Evolutionary conservation across 2,113 vertebrate species (phyloP).

Genomic region (Puffinus mauretanicus): DNA sequence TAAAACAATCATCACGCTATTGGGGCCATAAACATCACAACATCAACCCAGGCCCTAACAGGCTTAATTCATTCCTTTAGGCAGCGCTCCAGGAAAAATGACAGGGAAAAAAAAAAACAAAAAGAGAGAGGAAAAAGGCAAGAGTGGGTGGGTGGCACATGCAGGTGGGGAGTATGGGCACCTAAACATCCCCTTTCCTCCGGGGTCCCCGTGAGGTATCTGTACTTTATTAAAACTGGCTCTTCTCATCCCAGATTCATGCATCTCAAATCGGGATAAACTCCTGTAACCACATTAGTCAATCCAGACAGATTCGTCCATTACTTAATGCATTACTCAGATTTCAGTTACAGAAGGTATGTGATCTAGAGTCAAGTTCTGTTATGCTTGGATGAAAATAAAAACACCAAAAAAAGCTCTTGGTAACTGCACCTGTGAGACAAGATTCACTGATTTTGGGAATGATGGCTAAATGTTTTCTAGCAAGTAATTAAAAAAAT

Average conservation of each 20-base stretch:
- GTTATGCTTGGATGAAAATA: conserved; percentile 73
- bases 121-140: background rate
- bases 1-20: conserved; percentile 52
- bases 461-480: conserved; percentile 46
- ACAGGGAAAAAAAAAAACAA: background rate
- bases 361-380: conserved; percentile 68
- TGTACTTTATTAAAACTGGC: background rate
- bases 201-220: background rate
- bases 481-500: conserved; percentile 47
- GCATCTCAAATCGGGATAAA: conserved; percentile 45
- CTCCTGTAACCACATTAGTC: conserved; percentile 44
- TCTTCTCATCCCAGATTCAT: conserved; percentile 32
- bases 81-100: conserved; percentile 41
- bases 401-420: conserved; percentile 56
- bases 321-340: conserved; percentile 76
- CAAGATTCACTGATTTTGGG: conserved; percentile 54
- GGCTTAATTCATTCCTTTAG: conserved; percentile 41
- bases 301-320: conserved; percentile 55
- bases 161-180: background rate
- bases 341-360: conserved; percentile 62
- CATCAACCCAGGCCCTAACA: background rate
- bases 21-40: conserved; percentile 59
- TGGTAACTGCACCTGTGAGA: conserved; percentile 71
- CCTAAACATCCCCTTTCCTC: background rate
- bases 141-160: background rate